These are phyloP conservation scores for Sinosuthora webbiana DNA, from an alignment of 2,113 vertebrate genomes.

Conservation along the genomic window DNA sequence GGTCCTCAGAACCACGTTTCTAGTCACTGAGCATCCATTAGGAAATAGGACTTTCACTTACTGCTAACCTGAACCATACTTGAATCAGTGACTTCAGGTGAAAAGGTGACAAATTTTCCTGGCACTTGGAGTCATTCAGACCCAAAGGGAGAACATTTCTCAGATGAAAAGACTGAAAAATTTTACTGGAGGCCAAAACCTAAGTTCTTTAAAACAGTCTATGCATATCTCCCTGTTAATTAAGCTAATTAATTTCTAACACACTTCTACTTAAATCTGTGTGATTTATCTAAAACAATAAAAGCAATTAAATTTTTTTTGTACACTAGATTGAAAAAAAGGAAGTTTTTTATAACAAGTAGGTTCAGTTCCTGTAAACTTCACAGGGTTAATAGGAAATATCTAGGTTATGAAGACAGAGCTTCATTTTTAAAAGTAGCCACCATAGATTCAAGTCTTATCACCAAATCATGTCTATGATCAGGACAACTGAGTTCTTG, in stretches of 20 bases:
- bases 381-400: neutral
- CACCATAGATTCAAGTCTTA: neutral
- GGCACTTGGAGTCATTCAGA: neutral
- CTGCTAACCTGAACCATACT: neutral
- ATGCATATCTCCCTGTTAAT: neutral
- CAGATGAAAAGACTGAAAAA: neutral
- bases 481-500: neutral
- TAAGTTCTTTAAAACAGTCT: neutral
- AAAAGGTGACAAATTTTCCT: neutral
- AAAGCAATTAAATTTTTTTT: neutral
- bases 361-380: neutral
- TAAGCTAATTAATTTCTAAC: conserved; percentile 20
- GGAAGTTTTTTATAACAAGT: neutral
- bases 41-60: neutral
- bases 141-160: neutral
- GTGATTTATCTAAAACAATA: neutral
- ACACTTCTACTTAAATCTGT: neutral
- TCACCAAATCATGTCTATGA: neutral
- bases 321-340: neutral
- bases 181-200: neutral
- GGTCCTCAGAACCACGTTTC: neutral
- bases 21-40: neutral
- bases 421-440: neutral
- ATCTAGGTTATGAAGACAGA: neutral
- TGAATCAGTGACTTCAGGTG: neutral